Percentiles rank a stretch among this genome's conserved stretches.
phyloP scores from a whole-genome alignment of 2,888 invertebrate species.

The Amblyjoppa proteus region DNA sequence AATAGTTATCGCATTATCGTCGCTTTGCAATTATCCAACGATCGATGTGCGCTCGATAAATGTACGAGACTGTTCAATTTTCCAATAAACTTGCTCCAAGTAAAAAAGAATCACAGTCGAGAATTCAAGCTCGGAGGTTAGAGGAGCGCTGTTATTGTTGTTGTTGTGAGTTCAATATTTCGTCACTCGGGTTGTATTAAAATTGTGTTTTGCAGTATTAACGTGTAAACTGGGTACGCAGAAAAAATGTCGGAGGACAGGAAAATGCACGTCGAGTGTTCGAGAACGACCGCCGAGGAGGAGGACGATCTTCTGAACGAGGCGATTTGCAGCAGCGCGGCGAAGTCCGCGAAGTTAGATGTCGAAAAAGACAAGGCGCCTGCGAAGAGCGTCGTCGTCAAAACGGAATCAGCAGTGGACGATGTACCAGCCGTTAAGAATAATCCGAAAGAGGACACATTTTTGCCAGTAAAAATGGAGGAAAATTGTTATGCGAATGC shows the following conservation, averaged over 20 bases:
- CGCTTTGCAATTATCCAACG: neutral
- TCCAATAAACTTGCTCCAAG: neutral
- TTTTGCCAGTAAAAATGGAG: neutral
- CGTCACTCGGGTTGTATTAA: neutral
- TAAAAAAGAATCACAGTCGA: neutral
- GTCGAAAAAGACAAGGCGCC: neutral
- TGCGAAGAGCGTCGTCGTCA: neutral
- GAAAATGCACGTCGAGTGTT: slow-evolving; percentile 1
- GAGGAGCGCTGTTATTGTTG: neutral
- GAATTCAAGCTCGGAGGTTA: slow-evolving; percentile 10
- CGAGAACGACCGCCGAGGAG: slow-evolving; percentile 58
- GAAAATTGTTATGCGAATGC: neutral
- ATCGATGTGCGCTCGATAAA: neutral
- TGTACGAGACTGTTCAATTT: neutral
- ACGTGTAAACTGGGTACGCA: neutral
- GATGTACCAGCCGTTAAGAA: neutral
- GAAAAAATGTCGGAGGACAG: slow-evolving; percentile 32
- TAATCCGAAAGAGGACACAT: neutral
- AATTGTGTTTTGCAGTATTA: neutral
- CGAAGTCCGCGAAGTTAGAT: slow-evolving; percentile 49
- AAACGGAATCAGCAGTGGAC: neutral
- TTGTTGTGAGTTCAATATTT: neutral
- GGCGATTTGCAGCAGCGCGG: slow-evolving; percentile 70
- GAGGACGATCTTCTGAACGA: slow-evolving; percentile 76
- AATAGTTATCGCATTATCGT: neutral